Base-by-base conservation (phyloP, 2,113 vertebrate species). In the Ptyas mucosa region DNA sequence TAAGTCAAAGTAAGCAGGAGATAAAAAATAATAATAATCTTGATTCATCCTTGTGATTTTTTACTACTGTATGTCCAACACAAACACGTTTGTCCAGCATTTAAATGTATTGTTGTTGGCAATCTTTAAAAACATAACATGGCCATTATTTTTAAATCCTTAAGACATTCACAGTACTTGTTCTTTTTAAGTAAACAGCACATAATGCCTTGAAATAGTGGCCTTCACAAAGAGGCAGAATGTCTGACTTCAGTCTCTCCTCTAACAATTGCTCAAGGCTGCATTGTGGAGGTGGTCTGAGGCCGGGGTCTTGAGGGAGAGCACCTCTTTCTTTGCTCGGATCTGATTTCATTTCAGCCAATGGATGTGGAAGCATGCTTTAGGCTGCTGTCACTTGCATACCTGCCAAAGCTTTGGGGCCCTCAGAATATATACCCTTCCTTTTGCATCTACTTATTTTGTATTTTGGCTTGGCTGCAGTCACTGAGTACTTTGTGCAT, bases 261-360 rank as follows among this genome's bases (percentile, higher is more conserved):
- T 75, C 54, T 46, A 34, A 85, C 91, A 10, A 87, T 93, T 61
- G 85, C 58, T 54, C 34, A 90, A 96, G 95, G 91, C 97, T 96
- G 96, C 96, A 97, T 96, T 96, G 52, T 54, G 61, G 96, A 93
- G 95, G 96, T 95, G 96, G 92, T 92, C 94, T 94, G 53, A 91
- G 92, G 94, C 85, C 3, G 29, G 57, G n/a, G 39, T 26, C 18
- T 26, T 64, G 61, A 88, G 87, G 93, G 96, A 94, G 91, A 94
- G 96, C 55, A 88, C 55, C 49, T 91, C 90, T 95, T 94, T 4
- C 81, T 95, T 92, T 96, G 96, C 96, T 96, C 95, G 92, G 90
- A 29, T 29, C 89, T 52, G 93, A 95, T 95, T 89, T 1, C 1
- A 94, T 34, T 93, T 81, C 53, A 8, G 93, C 87, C 20, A 34